Conservation (phyloP, 2,113 vertebrate genomes). For the Hyla sarda region DNA sequence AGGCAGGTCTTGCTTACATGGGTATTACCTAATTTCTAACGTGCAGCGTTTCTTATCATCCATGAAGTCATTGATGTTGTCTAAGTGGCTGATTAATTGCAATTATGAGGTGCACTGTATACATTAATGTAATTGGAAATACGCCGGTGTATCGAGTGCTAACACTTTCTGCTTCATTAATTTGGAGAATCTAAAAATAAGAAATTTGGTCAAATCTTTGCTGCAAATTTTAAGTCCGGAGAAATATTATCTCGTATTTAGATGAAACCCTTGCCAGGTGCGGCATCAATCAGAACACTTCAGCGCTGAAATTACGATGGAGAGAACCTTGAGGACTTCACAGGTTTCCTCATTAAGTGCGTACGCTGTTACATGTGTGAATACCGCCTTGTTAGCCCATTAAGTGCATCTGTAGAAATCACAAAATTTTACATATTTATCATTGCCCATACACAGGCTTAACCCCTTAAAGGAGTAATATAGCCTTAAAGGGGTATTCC, state of each 20-base stretch:
- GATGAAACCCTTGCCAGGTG: slow-evolving; percentile 27
- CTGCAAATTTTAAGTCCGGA: slow-evolving; percentile 10
- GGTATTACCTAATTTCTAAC: slow-evolving; percentile 13
- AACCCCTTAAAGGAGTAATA: background rate
- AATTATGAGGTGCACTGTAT: slow-evolving; percentile 21
- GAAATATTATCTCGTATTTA: background rate
- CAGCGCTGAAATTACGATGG: slow-evolving; percentile 12
- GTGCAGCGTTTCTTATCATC: slow-evolving; percentile 11
- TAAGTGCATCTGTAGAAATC: background rate
- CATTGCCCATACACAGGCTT: background rate
- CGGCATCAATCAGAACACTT: slow-evolving; percentile 49
- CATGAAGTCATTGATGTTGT: slow-evolving; percentile 21
- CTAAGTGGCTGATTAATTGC: slow-evolving; percentile 42
- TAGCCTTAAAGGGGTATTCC: too few species aligned
- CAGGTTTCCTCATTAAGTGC: slow-evolving; percentile 31
- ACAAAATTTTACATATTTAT: slow-evolving; percentile 15
- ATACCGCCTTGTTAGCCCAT: slow-evolving; percentile 22
- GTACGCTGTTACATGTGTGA: slow-evolving; percentile 14
- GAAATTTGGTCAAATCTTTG: background rate
- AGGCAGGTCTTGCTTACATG: slow-evolving; percentile 9
- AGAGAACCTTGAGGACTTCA: slow-evolving; percentile 13
- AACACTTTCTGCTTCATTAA: slow-evolving; percentile 24
- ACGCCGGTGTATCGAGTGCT: background rate
- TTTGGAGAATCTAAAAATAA: background rate
- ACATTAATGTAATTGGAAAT: slow-evolving; percentile 11